These are phyloP conservation scores for Capreolus pygargus DNA, from an alignment of 2,113 vertebrate species.

Conservation along the genomic window DNA sequence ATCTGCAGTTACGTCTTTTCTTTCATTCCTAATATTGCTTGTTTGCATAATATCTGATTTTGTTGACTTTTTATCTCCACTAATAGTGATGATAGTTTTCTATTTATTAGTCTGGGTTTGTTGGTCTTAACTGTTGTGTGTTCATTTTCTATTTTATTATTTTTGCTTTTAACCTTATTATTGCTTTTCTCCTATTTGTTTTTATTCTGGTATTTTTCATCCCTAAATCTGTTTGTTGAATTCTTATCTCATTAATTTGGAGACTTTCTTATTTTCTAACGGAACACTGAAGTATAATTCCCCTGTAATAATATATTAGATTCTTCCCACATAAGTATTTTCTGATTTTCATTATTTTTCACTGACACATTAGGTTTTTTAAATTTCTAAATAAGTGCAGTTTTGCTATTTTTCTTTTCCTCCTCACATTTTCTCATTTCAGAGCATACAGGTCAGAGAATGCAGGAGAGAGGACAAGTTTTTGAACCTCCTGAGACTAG, in stretches of 20 bases:
- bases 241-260: background rate
- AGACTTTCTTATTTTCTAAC: background rate
- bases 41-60: background rate
- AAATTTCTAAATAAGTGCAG: background rate
- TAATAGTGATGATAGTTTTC: background rate
- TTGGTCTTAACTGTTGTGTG: background rate
- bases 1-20: background rate
- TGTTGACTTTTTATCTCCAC: background rate
- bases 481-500: background rate
- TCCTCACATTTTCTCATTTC: background rate
- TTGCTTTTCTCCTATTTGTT: background rate
- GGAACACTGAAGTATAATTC: background rate
- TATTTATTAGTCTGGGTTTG: background rate
- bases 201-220: background rate
- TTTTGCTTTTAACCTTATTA: slow-evolving; percentile 13
- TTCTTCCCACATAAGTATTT: background rate
- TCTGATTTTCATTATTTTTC: background rate
- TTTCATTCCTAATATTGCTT: slow-evolving; percentile 7
- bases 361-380: background rate
- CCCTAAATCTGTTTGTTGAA: background rate
- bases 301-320: background rate
- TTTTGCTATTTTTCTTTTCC: background rate
- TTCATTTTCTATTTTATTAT: slow-evolving; percentile 18
- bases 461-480: background rate
- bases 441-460: background rate